Base-by-base conservation (phyloP, 2,113 vertebrate species). In the Anhinga anhinga region DNA sequence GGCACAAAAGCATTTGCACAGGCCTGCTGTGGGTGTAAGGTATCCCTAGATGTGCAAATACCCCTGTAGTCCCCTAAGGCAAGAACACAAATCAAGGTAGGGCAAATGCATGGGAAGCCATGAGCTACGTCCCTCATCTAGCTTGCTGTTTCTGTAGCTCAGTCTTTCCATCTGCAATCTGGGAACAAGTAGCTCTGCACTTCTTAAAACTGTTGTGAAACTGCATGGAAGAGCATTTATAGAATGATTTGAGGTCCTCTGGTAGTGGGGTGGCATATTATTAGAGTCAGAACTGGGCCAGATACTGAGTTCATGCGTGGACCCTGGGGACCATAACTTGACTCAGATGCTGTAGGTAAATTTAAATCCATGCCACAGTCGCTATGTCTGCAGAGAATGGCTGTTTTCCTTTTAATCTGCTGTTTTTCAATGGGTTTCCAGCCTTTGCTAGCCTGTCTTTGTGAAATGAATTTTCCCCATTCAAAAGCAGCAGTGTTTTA, bases 401-500 rank as follows among this genome's bases (percentile, higher is more conserved):
- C 90, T 95, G 91, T 87, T 94, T 95, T 66, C 93, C 82, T 91
- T 88, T 95, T 89, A 89, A 95, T 97, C 59, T 91, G 69, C 82
- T 69, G 25, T 67, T 97, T 84, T 95, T 97, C 88, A 88, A 66
- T 94, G 95, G 74, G 42, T 86, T 82, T 97, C 87, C 95, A 95
- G 95, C 93, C 90, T 90, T 92, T 92, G 73, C 94, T 82, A 95
- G 88, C 83, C 79, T 34, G 91, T 74, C 96, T 97, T 97, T 97
- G 95, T 97, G 93, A 91, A 95, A 93, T 86, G 91, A 94, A 94
- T 96, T 95, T 97, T 93, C 92, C 73, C 62, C 58, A 81, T 94
- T 98, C 92, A 97, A 95, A 96, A 97, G 95, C 81, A 63, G 95
- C 95, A 95, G 92, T 90, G 90, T 96, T 98, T 97, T 96, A 94